Evolutionary conservation across 2,888 invertebrate species (phyloP).

Genomic region (Drosophila leonis): DNA sequence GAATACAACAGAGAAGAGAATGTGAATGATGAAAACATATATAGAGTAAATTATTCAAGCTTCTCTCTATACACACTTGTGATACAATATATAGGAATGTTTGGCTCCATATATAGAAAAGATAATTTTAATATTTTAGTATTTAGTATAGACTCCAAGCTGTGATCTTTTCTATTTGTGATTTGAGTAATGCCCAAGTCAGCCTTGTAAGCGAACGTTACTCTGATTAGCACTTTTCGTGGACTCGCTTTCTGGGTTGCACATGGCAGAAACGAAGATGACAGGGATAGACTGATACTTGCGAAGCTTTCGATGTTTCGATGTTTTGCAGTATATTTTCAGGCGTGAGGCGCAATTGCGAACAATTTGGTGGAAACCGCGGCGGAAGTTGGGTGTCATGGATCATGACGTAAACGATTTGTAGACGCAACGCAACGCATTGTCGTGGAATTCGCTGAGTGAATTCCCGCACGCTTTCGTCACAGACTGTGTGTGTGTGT

Average conservation of each 20-base stretch:
- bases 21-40: no score
- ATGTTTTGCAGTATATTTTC: slow-evolving; percentile 39
- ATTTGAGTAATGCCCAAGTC: no score
- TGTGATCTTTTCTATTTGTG: background rate
- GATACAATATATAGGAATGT: no score
- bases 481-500: slow-evolving; percentile 17
- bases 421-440: slow-evolving; percentile 22
- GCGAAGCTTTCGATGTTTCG: background rate
- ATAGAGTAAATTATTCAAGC: no score
- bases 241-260: background rate
- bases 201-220: background rate
- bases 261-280: background rate
- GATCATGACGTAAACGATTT: slow-evolving; percentile 12
- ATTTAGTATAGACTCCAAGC: background rate
- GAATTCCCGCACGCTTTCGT: slow-evolving; percentile 56
- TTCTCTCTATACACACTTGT: no score
- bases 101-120: no score
- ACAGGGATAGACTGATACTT: background rate
- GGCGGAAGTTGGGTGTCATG: slow-evolving; percentile 51
- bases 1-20: no score
- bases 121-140: no score
- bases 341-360: slow-evolving; percentile 26
- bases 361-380: no score
- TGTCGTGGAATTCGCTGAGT: slow-evolving; percentile 35
- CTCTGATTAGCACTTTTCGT: background rate